Percentiles rank a stretch among this genome's conserved stretches.
These are phyloP conservation scores for Cichladusa arquata DNA, from an alignment of 2,113 vertebrate species.

Conservation along the genomic window DNA sequence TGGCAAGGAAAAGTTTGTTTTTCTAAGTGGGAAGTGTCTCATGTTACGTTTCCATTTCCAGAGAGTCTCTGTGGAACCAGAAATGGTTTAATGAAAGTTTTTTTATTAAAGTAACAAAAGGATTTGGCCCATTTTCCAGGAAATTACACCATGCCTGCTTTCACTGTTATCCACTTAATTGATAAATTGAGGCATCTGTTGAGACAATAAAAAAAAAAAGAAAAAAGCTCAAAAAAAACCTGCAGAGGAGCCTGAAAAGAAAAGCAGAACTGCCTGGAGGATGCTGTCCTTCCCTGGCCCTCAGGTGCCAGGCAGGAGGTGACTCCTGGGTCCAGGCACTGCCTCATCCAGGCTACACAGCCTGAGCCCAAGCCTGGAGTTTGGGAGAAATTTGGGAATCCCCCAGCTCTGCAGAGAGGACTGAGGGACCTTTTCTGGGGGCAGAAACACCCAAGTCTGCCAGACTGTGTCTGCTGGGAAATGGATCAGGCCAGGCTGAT, in stretches of 20 bases:
- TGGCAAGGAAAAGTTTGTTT: not conserved
- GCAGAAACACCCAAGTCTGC: not conserved
- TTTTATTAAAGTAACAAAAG: not conserved
- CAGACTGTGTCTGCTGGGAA: not conserved
- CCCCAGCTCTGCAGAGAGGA: not conserved
- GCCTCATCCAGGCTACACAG: not conserved
- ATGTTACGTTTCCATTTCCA: fast-evolving
- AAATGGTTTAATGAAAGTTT: not conserved
- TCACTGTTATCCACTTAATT: not conserved
- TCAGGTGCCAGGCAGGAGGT: not conserved
- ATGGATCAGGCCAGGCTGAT: not conserved
- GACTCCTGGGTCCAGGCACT: fast-evolving
- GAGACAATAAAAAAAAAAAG: not conserved
- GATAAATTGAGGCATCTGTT: constrained; percentile 3
- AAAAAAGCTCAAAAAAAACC: not conserved
- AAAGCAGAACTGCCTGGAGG: not conserved
- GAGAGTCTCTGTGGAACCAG: not conserved
- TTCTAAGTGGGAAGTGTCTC: not conserved
- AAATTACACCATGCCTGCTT: not conserved
- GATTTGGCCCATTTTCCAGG: constrained; percentile 23
- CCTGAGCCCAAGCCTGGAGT: not conserved
- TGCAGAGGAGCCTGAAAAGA: not conserved
- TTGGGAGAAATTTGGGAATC: not conserved
- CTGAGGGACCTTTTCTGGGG: not conserved
- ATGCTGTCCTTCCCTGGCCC: not conserved